Evolutionary conservation across 2,113 vertebrate species (phyloP), one percentile per base, ranked within the genome.

Genomic region (Phalacrocorax brasilianus): DNA sequence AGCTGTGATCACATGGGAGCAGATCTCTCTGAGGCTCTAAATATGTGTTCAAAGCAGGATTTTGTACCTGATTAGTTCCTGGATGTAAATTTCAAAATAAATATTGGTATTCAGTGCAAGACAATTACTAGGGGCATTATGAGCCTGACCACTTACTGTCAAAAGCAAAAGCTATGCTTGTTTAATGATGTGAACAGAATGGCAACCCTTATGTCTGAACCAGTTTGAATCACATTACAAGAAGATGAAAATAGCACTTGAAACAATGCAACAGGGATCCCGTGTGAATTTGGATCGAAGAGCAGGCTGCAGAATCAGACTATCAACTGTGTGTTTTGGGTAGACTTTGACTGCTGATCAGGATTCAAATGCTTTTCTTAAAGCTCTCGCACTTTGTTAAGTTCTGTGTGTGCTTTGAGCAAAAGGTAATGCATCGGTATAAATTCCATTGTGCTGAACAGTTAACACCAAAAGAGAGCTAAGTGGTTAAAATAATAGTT

Each of bases 51-150:
- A 91, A 94, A 88, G 87, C 78, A 66, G 50, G 71, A 83, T 76
- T 89, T 95, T 76, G 71, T 75, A 85, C 44, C 58, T 85, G 88
- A 80, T 91, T 80, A 79, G 81, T 79, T 95, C 67, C 45, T 44
- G 11, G 45, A 71, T 90, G 74, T 83, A 76, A 71, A 96, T 90
- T 96, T 94, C 55, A 74, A 88, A 94, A 91, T 73, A 95, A 95
- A 91, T 96, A 91, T 63, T 94, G 81, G 71, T n/a, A 50, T 61
- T 96, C n/a, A 74, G 53, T 42, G 59, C 56, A 70, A 85, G 74
- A 42, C 80, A 91, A 91, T 96, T 93, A 83, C 59, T 74, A 42
- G 59, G 90, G 79, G 62, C 72, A 47, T 85, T 88, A 88, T 19
- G 45, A 93, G 47, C 55, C 49, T 90, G 82, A 74, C 59, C 75